These are phyloP conservation scores for Aphaenogaster ashmeadi DNA, from an alignment of 1,140 invertebrate genomes.

Conservation along the genomic window DNA sequence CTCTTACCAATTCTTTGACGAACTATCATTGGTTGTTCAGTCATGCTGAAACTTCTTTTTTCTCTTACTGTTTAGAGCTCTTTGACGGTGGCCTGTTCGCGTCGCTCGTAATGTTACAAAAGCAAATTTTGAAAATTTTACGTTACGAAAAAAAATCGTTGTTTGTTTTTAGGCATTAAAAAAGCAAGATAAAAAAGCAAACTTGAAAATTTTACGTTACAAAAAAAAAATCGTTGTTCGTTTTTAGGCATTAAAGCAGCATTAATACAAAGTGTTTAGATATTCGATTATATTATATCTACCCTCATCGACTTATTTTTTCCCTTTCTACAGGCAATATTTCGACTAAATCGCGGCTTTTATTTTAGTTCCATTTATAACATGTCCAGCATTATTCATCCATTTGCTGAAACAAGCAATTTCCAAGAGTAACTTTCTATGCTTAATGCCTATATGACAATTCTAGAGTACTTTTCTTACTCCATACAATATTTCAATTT, in stretches of 20 bases:
- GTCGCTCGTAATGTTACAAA: background rate
- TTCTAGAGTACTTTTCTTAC: background rate
- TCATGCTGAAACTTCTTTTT: constrained; percentile 76
- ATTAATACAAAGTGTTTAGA: background rate
- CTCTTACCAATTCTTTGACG: constrained; percentile 65
- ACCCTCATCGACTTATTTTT: constrained; percentile 68
- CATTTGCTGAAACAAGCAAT: background rate
- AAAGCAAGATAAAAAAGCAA: background rate
- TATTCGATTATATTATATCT: background rate
- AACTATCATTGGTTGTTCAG: constrained; percentile 76
- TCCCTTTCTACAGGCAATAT: constrained; percentile 78
- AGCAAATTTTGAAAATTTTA: background rate
- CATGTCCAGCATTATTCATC: background rate
- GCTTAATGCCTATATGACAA: background rate
- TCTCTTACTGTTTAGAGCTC: constrained; percentile 19
- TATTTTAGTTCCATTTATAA: background rate
- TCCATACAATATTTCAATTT: background rate
- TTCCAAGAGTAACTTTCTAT: background rate
- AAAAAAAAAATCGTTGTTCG: background rate
- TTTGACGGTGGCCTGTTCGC: background rate
- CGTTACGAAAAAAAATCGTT: background rate
- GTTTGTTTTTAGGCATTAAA: background rate
- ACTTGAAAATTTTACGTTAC: background rate
- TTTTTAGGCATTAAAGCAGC: background rate
- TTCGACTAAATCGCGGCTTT: constrained; percentile 20